Conservation (phyloP, 2,888 invertebrate species). For the Caenorhabditis sp. region DNA sequence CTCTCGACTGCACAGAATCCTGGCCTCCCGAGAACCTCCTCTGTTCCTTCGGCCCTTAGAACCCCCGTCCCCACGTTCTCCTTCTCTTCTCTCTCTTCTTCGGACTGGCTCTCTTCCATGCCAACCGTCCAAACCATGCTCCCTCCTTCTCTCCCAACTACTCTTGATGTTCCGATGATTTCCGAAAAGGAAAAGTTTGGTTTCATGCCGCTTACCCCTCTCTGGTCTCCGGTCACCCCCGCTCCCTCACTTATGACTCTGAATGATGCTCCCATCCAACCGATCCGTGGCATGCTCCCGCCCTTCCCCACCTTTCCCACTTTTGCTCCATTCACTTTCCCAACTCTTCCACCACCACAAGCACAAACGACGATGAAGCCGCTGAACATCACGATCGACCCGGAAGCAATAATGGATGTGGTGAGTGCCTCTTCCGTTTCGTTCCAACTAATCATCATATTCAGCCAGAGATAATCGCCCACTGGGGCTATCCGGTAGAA, state of each 20-base stretch:
- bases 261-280: constrained; percentile 36
- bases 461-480: constrained; percentile 79
- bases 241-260: constrained; percentile 11
- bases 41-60: constrained; percentile 13
- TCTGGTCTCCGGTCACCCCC: constrained; percentile 30
- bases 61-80: constrained; percentile 36
- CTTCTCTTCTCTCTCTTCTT: constrained; percentile 21
- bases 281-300: constrained; percentile 15
- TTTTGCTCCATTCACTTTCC: constrained; percentile 43
- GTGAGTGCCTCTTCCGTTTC: constrained; percentile 55
- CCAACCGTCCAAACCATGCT: constrained; percentile 33
- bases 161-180: constrained; percentile 20
- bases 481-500: constrained; percentile 81
- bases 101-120: constrained; percentile 42
- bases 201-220: constrained; percentile 28
- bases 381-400: constrained; percentile 68
- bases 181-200: constrained; percentile 20
- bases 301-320: constrained; percentile 41
- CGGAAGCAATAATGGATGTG: constrained; percentile 77
- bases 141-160: constrained; percentile 29
- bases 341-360: constrained; percentile 39
- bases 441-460: constrained; percentile 22
- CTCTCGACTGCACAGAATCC: constrained; percentile 16
- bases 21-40: constrained; percentile 13
- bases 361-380: constrained; percentile 38